Percentiles rank a stretch among this genome's conserved stretches.
These are phyloP conservation scores for Orthosia cruda DNA, from an alignment of 2,888 invertebrate genomes.

Conservation along the genomic window DNA sequence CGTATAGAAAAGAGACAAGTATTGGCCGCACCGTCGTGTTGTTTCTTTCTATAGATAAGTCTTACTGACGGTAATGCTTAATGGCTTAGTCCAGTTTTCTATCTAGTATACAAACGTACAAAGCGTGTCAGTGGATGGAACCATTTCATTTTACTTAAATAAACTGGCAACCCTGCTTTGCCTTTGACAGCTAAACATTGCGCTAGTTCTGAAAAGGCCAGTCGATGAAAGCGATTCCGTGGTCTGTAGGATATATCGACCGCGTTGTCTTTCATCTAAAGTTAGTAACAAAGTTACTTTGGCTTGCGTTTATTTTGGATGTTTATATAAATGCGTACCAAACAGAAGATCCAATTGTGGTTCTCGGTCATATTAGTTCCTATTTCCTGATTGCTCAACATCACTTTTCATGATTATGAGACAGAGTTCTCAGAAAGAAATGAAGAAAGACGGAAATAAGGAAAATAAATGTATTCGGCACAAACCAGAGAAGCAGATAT, in stretches of 20 bases:
- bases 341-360: background rate
- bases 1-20: no score
- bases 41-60: no score
- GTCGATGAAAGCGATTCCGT: background rate
- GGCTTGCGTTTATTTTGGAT: background rate
- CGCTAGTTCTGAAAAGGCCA: background rate
- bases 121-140: background rate
- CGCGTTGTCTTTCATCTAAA: slow-evolving; percentile 18
- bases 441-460: no score
- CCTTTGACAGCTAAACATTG: background rate
- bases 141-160: background rate
- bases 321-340: background rate
- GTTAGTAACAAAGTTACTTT: slow-evolving; percentile 11
- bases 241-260: slow-evolving; percentile 1
- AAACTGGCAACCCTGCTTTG: background rate
- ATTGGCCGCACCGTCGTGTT: no score
- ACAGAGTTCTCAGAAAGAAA: no score
- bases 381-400: background rate
- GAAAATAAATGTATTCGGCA: no score
- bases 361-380: background rate
- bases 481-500: background rate
- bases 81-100: no score
- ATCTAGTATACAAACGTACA: background rate
- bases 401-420: background rate
- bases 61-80: no score